Evolutionary conservation across 2,888 invertebrate species (phyloP).

Genomic region (Drosophila fungiperda): DNA sequence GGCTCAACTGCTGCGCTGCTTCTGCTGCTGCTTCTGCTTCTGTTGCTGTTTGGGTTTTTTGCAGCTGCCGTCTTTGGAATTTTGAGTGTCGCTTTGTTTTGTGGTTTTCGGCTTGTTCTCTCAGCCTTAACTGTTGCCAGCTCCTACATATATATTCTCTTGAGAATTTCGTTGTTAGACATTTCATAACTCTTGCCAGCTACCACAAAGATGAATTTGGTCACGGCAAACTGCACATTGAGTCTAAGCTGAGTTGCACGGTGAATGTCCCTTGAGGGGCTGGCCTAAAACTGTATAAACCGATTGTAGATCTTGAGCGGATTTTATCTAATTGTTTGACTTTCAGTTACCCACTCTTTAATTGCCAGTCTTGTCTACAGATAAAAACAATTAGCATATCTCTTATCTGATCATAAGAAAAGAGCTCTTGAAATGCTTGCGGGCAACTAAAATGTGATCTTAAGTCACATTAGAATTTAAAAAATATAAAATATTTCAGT

Average conservation of each 20-base stretch:
- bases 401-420: slow-evolving; percentile 2
- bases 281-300: slow-evolving; percentile 6
- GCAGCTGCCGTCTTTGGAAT: slow-evolving; percentile 77
- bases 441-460: neutral
- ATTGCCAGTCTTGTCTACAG: neutral
- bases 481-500: neutral
- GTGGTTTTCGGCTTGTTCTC: slow-evolving; percentile 38
- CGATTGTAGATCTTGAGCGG: slow-evolving; percentile 4
- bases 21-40: slow-evolving; percentile 25
- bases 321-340: neutral
- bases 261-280: slow-evolving; percentile 28
- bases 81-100: slow-evolving; percentile 73
- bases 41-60: slow-evolving; percentile 42
- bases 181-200: slow-evolving; percentile 32
- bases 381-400: neutral
- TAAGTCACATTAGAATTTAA: neutral
- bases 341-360: neutral
- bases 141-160: slow-evolving; percentile 21
- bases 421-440: neutral
- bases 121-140: slow-evolving; percentile 15
- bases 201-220: slow-evolving; percentile 41
- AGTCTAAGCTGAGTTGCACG: slow-evolving; percentile 27
- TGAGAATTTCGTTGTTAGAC: slow-evolving; percentile 58
- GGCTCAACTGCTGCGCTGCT: slow-evolving; percentile 23
- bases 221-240: slow-evolving; percentile 57